Evolutionary conservation across 2,113 vertebrate species (phyloP).

Genomic region (Onychostruthus taczanowskii): DNA sequence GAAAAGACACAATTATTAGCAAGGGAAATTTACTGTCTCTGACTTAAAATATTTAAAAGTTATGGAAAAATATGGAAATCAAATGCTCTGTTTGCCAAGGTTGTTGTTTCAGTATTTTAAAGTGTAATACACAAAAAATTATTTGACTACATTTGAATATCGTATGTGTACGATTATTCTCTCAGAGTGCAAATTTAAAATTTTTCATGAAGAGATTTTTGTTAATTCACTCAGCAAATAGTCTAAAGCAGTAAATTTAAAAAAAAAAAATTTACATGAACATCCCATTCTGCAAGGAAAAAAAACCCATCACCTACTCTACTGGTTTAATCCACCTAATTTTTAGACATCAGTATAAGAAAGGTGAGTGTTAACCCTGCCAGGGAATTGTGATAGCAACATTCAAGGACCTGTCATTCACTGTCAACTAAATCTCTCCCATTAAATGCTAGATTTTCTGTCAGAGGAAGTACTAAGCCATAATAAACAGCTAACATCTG

Average conservation of each 20-base stretch:
- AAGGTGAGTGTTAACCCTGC: not conserved
- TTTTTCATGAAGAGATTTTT: not conserved
- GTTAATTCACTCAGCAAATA: not conserved
- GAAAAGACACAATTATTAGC: not conserved
- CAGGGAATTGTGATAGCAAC: not conserved
- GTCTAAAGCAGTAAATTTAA: not conserved
- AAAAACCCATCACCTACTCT: rapidly evolving
- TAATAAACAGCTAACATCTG: not conserved
- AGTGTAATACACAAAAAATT: not conserved
- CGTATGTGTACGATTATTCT: not conserved
- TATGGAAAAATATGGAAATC: not conserved
- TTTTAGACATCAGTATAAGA: not conserved
- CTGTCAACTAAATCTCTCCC: not conserved
- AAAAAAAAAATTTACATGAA: not conserved
- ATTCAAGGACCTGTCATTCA: not conserved
- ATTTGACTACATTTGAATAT: not conserved
- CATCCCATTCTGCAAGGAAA: not conserved
- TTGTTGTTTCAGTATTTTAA: not conserved
- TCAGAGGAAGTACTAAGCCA: not conserved
- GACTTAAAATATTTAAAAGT: not conserved
- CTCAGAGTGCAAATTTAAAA: not conserved
- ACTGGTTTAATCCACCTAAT: not conserved
- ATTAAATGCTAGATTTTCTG: not conserved
- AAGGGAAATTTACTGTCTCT: not conserved
- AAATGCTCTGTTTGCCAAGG: not conserved